Conservation (phyloP, 1,140 invertebrate genomes). For the Eurosta solidaginis region DNA sequence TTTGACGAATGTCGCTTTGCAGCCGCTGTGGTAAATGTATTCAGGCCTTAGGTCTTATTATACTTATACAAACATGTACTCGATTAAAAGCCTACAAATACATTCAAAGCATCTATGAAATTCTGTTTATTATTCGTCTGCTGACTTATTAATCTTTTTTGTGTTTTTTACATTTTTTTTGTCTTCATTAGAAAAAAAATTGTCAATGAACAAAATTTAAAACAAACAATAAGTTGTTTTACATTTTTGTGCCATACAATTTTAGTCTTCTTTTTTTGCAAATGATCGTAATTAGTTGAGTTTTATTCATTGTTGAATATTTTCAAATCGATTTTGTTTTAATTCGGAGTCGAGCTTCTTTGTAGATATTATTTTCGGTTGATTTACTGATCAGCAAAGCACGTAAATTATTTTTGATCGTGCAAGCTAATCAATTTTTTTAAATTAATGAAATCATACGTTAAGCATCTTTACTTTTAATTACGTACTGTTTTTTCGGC, state of each 20-base stretch:
- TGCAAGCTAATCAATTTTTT: neutral
- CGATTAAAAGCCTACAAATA: too few relatives aligned
- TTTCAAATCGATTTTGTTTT: neutral
- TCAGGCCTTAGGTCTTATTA: too few relatives aligned
- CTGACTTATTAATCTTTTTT: too few relatives aligned
- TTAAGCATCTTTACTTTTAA: neutral
- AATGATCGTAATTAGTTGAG: neutral
- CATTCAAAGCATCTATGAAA: too few relatives aligned
- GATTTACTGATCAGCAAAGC: neutral
- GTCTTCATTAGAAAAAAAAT: too few relatives aligned
- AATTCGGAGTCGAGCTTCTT: neutral
- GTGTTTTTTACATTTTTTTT: too few relatives aligned
- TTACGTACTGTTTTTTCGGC: neutral
- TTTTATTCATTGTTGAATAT: neutral
- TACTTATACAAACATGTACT: too few relatives aligned
- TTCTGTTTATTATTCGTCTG: too few relatives aligned
- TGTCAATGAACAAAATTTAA: neutral
- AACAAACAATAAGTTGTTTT: neutral
- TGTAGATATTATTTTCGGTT: neutral
- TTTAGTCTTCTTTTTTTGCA: neutral
- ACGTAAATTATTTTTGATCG: constrained; percentile 6
- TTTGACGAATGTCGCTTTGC: too few relatives aligned
- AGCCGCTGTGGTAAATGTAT: too few relatives aligned
- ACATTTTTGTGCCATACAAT: neutral
- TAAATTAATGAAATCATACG: neutral